phyloP scores from a whole-genome alignment of 2,797 vertebrate species.

The Hyperoplus lanceolatus region DNA sequence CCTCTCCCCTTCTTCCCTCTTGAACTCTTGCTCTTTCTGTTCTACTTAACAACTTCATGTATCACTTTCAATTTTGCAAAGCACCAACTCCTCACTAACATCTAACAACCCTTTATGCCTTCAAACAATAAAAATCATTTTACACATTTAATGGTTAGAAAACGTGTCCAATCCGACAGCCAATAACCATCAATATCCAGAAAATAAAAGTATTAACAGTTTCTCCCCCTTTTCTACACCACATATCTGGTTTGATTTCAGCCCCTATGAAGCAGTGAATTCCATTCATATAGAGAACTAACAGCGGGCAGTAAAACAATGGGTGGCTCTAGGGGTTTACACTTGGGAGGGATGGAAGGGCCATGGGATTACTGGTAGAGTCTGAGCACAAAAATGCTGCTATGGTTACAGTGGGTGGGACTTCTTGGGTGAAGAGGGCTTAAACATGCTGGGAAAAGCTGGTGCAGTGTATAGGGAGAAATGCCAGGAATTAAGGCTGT shows the following conservation, averaged over 20 bases:
- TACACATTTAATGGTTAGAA: conserved; percentile 26
- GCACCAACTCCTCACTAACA: conserved; percentile 17
- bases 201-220: conserved; percentile 35
- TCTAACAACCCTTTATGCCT: conserved; percentile 15
- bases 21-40: conserved; percentile 34
- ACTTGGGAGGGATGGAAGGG: conserved; percentile 36
- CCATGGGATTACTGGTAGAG: conserved; percentile 45
- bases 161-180: conserved; percentile 18
- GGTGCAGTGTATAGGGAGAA: neutral
- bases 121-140: conserved; percentile 38
- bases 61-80: conserved; percentile 29
- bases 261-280: conserved; percentile 65
- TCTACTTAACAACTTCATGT: conserved; percentile 37
- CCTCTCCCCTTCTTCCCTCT: conserved; percentile 17
- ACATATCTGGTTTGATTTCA: conserved; percentile 83
- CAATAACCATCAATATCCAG: conserved; percentile 45
- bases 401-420: conserved; percentile 63
- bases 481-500: conserved; percentile 7
- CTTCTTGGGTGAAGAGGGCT: conserved; percentile 11
- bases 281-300: conserved; percentile 75
- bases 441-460: conserved; percentile 49
- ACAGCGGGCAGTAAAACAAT: conserved; percentile 77
- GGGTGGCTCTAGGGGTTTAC: conserved; percentile 65
- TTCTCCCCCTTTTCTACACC: conserved; percentile 19
- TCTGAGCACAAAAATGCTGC: conserved; percentile 49